These are phyloP conservation scores for Cephus runcator DNA, from an alignment of 2,888 invertebrate genomes.

Conservation along the genomic window DNA sequence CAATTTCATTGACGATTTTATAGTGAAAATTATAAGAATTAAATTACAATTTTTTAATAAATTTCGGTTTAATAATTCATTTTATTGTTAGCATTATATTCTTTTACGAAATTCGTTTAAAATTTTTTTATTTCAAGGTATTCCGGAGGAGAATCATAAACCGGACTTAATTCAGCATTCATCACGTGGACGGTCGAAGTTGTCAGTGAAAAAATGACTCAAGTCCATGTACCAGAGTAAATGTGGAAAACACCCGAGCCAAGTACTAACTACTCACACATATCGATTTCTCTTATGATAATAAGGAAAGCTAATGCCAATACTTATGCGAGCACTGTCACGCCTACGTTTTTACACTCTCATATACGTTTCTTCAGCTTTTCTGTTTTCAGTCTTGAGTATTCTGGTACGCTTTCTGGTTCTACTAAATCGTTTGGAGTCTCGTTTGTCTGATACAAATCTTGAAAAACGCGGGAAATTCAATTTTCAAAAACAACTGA, in stretches of 20 bases:
- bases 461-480: background rate
- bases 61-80: too few relatives aligned
- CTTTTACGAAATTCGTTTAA: too few relatives aligned
- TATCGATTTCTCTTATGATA: slow-evolving; percentile 26
- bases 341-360: background rate
- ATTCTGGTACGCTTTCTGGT: background rate
- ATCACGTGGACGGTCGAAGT: too few relatives aligned
- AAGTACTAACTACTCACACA: slow-evolving; percentile 19
- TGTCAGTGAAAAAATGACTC: background rate
- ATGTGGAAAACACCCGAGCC: slow-evolving; percentile 6
- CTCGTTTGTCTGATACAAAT: background rate
- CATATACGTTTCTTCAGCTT: background rate
- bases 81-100: too few relatives aligned
- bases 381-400: background rate
- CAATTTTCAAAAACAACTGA: background rate
- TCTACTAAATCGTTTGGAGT: background rate
- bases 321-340: background rate
- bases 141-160: too few relatives aligned
- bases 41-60: too few relatives aligned
- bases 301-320: background rate
- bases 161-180: too few relatives aligned
- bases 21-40: too few relatives aligned
- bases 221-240: slow-evolving; percentile 10
- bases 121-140: too few relatives aligned
- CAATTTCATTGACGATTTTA: too few relatives aligned